Percentiles rank a stretch among this genome's conserved stretches.
Conservation (phyloP, 2,113 vertebrate genomes). For the Callaeas wilsoni region DNA sequence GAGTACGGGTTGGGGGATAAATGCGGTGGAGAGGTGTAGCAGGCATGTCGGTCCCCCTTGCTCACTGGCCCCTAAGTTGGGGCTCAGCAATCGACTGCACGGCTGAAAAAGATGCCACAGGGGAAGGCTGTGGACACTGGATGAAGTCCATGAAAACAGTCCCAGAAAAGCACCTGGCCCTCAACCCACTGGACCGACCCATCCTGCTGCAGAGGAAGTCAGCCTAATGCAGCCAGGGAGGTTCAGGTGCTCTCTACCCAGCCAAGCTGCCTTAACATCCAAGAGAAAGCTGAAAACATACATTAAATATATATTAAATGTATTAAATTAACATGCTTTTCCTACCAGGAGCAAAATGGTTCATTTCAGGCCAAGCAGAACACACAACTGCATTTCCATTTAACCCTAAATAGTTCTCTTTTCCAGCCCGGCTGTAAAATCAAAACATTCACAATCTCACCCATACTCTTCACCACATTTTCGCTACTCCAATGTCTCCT, state of each 20-base stretch:
- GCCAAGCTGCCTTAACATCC: not conserved
- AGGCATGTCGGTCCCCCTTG: not conserved
- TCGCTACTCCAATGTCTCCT: not conserved
- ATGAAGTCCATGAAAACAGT: not conserved
- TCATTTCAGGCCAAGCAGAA: not conserved
- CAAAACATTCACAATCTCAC: not conserved
- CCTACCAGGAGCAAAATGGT: not conserved
- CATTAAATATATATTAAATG: not conserved
- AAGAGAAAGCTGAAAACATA: not conserved
- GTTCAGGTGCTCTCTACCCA: not conserved
- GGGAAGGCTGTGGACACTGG: not conserved
- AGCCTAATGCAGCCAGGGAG: not conserved
- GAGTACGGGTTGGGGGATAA: not conserved
- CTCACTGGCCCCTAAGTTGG: not conserved
- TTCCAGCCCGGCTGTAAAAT: not conserved
- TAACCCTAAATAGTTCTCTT: not conserved
- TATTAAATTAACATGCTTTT: not conserved
- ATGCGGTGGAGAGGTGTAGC: rapidly evolving
- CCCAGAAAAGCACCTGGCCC: not conserved
- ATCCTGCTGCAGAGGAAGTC: not conserved
- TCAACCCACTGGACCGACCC: not conserved
- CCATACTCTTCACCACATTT: not conserved
- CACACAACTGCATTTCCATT: not conserved
- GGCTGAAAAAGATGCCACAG: not conserved
- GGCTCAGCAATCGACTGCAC: not conserved